Evolutionary conservation across 1,140 invertebrate species (phyloP).

Genomic region (Leguminivora glycinivorella): DNA sequence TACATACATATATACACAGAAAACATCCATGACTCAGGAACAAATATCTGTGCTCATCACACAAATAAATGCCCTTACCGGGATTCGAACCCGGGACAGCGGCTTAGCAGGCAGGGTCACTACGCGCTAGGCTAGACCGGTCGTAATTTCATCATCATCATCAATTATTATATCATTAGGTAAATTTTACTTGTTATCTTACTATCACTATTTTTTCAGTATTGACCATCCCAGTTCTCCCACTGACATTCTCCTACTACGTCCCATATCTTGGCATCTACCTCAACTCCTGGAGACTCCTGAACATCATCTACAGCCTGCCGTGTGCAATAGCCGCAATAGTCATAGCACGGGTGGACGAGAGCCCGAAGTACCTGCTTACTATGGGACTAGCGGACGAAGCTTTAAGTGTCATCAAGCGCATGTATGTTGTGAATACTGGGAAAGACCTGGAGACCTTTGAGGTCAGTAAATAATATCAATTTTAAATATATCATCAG

Average conservation of each 20-base stretch:
- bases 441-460: constrained; percentile 61
- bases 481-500: too few relatives aligned
- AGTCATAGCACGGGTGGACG: constrained; percentile 80
- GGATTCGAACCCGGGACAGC: too few relatives aligned
- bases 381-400: constrained; percentile 77
- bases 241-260: constrained; percentile 68
- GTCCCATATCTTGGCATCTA: constrained; percentile 63
- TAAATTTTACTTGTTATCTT: too few relatives aligned
- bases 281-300: constrained; percentile 84
- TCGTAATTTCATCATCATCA: too few relatives aligned
- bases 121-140: too few relatives aligned
- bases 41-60: too few relatives aligned
- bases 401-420: constrained; percentile 77
- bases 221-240: constrained; percentile 55
- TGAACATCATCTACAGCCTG: constrained; percentile 81
- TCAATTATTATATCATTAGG: too few relatives aligned
- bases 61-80: too few relatives aligned
- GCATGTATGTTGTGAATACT: constrained; percentile 79
- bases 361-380: constrained; percentile 85
- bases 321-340: constrained; percentile 80
- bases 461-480: too few relatives aligned
- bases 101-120: too few relatives aligned
- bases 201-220: constrained; percentile 58
- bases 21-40: too few relatives aligned
- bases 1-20: too few relatives aligned